Conservation (phyloP, 2,888 invertebrate genomes). For the Lasioglossum calceatum region DNA sequence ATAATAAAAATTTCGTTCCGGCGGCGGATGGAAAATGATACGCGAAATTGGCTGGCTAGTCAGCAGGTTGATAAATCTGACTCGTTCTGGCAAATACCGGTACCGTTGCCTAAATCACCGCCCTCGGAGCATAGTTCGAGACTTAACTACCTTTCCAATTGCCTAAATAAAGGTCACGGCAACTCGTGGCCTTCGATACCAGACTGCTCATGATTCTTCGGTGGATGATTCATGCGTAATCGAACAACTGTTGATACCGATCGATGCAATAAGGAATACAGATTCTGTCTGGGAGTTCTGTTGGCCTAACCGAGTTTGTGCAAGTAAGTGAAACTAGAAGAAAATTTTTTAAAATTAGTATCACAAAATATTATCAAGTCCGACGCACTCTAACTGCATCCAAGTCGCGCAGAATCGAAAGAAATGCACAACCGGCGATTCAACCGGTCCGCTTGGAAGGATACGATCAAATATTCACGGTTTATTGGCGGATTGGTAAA, state of each 20-base stretch:
- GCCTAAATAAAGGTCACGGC: conserved; percentile 8
- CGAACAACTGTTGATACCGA: conserved; percentile 65
- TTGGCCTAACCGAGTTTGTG: background rate
- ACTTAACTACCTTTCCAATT: background rate
- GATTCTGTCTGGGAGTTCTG: background rate
- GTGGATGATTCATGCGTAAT: conserved; percentile 47
- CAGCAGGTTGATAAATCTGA: conserved; percentile 27
- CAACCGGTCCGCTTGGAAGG: background rate
- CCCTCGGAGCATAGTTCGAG: background rate
- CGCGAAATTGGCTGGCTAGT: conserved; percentile 13
- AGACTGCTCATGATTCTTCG: background rate
- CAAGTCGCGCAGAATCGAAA: background rate
- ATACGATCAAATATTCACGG: conserved; percentile 37
- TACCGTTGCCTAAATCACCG: background rate
- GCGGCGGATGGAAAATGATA: background rate
- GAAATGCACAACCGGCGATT: background rate
- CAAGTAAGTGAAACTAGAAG: too few relatives aligned
- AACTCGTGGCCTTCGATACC: conserved; percentile 17
- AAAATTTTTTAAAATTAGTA: too few relatives aligned
- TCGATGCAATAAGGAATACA: background rate
- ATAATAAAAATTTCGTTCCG: background rate
- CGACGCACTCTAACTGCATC: conserved; percentile 24
- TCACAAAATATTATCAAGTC: too few relatives aligned
- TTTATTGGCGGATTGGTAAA: conserved; percentile 23
- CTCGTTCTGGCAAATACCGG: conserved; percentile 3